Evolutionary conservation across 2,113 vertebrate species (phyloP).

Genomic region (Turdus rufiventris): DNA sequence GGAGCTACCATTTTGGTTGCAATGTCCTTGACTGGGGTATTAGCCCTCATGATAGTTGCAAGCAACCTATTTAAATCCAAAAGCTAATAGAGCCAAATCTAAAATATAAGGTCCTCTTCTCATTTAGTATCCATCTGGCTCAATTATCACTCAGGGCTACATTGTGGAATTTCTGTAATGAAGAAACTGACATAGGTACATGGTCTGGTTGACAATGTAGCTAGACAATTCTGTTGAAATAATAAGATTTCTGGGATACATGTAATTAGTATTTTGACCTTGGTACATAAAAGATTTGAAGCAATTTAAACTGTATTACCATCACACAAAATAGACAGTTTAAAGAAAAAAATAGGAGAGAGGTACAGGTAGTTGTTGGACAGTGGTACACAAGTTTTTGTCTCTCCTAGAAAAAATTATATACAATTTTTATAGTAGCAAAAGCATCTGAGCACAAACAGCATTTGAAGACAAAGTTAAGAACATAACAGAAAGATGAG

Average conservation of each 20-base stretch:
- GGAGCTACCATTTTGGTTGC: background rate
- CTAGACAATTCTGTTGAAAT: background rate
- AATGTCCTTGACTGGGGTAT: background rate
- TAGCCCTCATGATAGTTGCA: background rate
- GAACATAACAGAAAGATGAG: background rate
- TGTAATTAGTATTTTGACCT: background rate
- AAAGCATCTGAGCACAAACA: background rate
- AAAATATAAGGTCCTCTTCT: background rate
- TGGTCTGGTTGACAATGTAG: background rate
- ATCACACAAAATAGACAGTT: background rate
- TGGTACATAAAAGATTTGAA: background rate
- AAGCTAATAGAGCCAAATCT: background rate
- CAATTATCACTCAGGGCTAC: background rate
- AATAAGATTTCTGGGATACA: background rate
- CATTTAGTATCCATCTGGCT: background rate
- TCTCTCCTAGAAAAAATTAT: background rate
- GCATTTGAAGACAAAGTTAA: constrained; percentile 3
- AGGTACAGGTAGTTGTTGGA: background rate
- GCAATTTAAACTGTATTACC: background rate
- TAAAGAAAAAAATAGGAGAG: background rate
- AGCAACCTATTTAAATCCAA: background rate
- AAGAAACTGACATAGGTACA: background rate
- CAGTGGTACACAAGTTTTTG: background rate
- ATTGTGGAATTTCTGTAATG: background rate
- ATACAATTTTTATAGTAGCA: background rate